Base-by-base conservation (phyloP, 2,888 invertebrate genomes). In the Pammene fasciana region DNA sequence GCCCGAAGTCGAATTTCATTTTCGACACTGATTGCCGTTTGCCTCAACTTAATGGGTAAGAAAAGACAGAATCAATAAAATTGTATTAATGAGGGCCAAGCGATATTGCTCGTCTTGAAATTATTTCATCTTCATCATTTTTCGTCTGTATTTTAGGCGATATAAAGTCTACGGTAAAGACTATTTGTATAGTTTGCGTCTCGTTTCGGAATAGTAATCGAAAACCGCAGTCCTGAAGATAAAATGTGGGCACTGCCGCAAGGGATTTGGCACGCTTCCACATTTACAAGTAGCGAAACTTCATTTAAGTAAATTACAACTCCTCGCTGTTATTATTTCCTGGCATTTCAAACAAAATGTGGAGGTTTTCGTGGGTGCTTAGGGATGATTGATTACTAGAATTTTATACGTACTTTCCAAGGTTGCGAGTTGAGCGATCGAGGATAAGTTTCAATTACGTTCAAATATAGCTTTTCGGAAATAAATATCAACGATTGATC, bases 301-400 rank as follows among this genome's bases (percentile, higher is more conserved):
- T 70, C 59, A 65, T 70, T 70, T 65, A 70, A 65, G 68, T 65
- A 68, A 68, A 65, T 65, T 68, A 68, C 46, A 68, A 65, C 65
- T 57, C 45, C 45, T 45, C 38, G 45, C 38, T 13, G 50, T 48
- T 57, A 59, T 70, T 65, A 70, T 70, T 62, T 62, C 62, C 62
- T 55, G 52, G 67, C 60, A 36, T 60, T 68, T 64, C 50, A 64
- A 68, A 68, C 56, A 56, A 68, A 68, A 68, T 43, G 57, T 68
- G 64, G 50, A 54, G 64, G 64, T 54, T 65, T 55, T 45, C 50
- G 62, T 38, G 36, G 62, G 64, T 36, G 64, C 50, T 68, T 57
- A 64, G 68, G 64, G 57, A 64, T 68, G 68, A 68, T 68, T 68
- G 68, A 68, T 68, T 52, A 45, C 57, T 38, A 65, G 50, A 68